A percentile compares a stretch with the other conserved stretches of the same genome.
phyloP scores from a whole-genome alignment of 2,888 invertebrate species.

The Eristalis arbustorum region DNA sequence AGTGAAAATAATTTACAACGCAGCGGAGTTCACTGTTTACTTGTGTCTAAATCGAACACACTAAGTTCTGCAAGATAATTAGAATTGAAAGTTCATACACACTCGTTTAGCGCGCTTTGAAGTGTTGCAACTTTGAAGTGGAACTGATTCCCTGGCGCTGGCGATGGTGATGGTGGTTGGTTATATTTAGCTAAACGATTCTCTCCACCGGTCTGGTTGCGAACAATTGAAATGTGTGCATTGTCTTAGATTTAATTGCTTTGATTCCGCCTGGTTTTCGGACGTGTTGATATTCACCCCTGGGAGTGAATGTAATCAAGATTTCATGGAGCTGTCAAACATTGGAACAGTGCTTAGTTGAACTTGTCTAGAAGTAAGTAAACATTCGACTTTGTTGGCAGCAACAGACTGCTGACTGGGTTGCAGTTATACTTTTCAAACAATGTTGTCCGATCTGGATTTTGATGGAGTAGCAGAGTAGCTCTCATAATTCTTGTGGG shows the following conservation, averaged over 20 bases:
- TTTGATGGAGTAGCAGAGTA: too few relatives aligned
- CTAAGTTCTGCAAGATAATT: neutral
- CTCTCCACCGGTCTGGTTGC: neutral
- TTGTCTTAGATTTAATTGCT: neutral
- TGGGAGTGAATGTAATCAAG: too few relatives aligned
- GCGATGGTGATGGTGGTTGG: neutral
- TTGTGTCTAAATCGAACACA: neutral
- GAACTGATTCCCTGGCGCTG: neutral
- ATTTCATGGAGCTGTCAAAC: too few relatives aligned
- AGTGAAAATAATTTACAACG: constrained; percentile 24
- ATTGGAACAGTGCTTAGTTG: too few relatives aligned
- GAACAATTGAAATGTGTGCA: neutral
- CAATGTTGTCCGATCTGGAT: too few relatives aligned
- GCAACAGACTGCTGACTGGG: too few relatives aligned
- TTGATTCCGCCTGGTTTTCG: neutral
- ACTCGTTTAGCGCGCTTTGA: constrained; percentile 18
- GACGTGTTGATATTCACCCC: neutral
- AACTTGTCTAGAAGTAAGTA: too few relatives aligned
- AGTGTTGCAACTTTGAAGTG: constrained; percentile 40
- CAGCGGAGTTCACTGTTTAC: constrained; percentile 22
- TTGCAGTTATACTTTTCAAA: too few relatives aligned
- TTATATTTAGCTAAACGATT: neutral
- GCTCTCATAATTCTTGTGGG: too few relatives aligned
- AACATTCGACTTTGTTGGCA: too few relatives aligned
- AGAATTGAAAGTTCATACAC: neutral